Percentiles rank a stretch among this genome's conserved stretches.
phyloP scores from a whole-genome alignment of 1,140 invertebrate genomes.

The Zelostemma sp. region DNA sequence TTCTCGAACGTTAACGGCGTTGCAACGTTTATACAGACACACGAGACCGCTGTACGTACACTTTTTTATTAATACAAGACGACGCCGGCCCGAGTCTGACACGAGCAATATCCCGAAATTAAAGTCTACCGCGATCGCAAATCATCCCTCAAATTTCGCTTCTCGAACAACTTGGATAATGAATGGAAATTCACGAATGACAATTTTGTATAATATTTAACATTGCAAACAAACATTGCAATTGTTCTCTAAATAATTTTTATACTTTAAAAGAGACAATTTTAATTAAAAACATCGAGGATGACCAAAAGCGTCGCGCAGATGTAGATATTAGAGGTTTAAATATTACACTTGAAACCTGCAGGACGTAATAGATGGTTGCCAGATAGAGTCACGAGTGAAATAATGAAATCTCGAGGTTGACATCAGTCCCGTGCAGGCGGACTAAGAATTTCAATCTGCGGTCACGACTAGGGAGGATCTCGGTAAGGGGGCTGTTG shows the following conservation, averaged over 20 bases:
- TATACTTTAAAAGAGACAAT: no score
- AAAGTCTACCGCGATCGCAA: constrained; percentile 54
- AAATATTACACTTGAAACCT: constrained; percentile 38
- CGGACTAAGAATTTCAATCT: constrained; percentile 70
- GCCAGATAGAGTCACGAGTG: constrained; percentile 52
- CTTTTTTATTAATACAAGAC: constrained; percentile 1
- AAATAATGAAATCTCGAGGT: constrained; percentile 67
- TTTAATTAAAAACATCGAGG: neutral
- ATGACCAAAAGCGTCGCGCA: neutral
- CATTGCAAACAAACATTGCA: no score
- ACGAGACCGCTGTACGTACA: constrained; percentile 3
- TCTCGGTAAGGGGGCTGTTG: constrained; percentile 54
- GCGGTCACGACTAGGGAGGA: constrained; percentile 61
- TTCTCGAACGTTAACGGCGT: constrained; percentile 23
- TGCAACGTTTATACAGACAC: constrained; percentile 39
- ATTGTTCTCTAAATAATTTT: no score
- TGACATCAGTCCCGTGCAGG: constrained; percentile 42
- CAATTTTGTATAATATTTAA: no score
- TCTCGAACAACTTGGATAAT: constrained; percentile 22
- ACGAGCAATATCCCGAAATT: constrained; percentile 59
- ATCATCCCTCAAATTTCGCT: constrained; percentile 44
- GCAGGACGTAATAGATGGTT: constrained; percentile 51
- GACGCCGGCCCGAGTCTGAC: neutral
- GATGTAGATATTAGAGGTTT: constrained; percentile 27
- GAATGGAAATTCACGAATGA: no score